These are phyloP conservation scores for Ephestia elutella DNA, from an alignment of 1,140 invertebrate species.

Conservation along the genomic window DNA sequence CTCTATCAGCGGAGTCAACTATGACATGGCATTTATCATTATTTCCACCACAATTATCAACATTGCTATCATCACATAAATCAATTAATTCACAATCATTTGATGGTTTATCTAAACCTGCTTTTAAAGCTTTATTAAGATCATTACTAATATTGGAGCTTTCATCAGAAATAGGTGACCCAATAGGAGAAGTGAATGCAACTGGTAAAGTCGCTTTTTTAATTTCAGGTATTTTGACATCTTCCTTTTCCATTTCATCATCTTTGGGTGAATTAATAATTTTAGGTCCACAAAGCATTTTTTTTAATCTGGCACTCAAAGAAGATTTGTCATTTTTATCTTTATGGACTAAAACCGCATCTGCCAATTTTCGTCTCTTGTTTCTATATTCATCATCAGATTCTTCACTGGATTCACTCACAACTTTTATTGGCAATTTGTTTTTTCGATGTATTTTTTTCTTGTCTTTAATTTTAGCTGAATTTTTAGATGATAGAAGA, in stretches of 20 bases:
- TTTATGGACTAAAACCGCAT: slow-evolving; percentile 53
- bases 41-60: slow-evolving; percentile 12
- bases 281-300: slow-evolving; percentile 42
- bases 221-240: neutral
- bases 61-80: slow-evolving; percentile 29
- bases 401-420: slow-evolving; percentile 55
- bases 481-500: slow-evolving; percentile 19
- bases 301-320: slow-evolving; percentile 53
- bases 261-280: slow-evolving; percentile 17
- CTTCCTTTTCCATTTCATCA: neutral
- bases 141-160: slow-evolving; percentile 6
- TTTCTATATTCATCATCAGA: slow-evolving; percentile 63
- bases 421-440: slow-evolving; percentile 29
- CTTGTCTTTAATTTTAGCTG: slow-evolving; percentile 37
- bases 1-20: slow-evolving; percentile 27
- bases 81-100: slow-evolving; percentile 30
- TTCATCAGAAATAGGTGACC: slow-evolving; percentile 8
- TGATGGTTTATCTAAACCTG: slow-evolving; percentile 10
- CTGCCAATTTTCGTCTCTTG: slow-evolving; percentile 55
- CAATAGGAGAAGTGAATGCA: neutral
- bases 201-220: slow-evolving; percentile 13
- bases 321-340: slow-evolving; percentile 48
- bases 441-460: slow-evolving; percentile 42
- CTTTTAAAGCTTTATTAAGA: slow-evolving; percentile 11
- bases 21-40: slow-evolving; percentile 17